A percentile compares a stretch with the other conserved stretches of the same genome.
Conservation (phyloP, 2,888 invertebrate genomes). For the Cotesia congregata region DNA sequence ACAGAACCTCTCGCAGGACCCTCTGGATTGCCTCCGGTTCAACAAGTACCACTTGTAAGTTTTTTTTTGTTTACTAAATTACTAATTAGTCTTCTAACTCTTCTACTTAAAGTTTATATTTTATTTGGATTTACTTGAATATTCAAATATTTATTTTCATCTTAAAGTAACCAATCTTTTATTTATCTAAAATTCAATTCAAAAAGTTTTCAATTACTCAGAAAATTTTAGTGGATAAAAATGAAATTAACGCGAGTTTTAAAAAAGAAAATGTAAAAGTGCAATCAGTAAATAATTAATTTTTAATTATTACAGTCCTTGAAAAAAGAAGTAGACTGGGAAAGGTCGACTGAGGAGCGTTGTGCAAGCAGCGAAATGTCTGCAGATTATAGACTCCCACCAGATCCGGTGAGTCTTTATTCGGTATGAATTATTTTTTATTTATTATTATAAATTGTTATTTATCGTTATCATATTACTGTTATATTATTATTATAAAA, state of each 20-base stretch:
- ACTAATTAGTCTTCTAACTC: background rate
- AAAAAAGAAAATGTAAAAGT: conserved; percentile 8
- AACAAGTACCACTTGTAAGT: conserved; percentile 90
- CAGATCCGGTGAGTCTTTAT: conserved; percentile 83
- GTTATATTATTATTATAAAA: conserved; percentile 30
- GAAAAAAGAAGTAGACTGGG: conserved; percentile 92
- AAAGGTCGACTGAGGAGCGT: conserved; percentile 81
- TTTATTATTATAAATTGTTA: conserved; percentile 49
- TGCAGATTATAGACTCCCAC: conserved; percentile 83
- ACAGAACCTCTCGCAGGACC: conserved; percentile 84
- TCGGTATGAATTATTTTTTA: conserved; percentile 50
- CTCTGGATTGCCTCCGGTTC: conserved; percentile 88
- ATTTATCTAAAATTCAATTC: too few relatives aligned
- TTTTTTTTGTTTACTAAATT: conserved; percentile 34
- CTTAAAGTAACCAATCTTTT: too few relatives aligned
- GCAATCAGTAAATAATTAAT: conserved; percentile 32
- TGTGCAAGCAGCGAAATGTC: conserved; percentile 83
- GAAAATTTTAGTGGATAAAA: background rate
- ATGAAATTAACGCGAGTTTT: conserved; percentile 4
- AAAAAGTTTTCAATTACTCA: background rate
- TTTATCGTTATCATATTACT: conserved; percentile 60
- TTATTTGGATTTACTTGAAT: too few relatives aligned
- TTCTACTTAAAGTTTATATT: background rate
- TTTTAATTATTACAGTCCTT: conserved; percentile 78
- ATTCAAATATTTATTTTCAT: too few relatives aligned